Conservation (phyloP, 2,113 vertebrate genomes). For the Gopherus evgoodei region DNA sequence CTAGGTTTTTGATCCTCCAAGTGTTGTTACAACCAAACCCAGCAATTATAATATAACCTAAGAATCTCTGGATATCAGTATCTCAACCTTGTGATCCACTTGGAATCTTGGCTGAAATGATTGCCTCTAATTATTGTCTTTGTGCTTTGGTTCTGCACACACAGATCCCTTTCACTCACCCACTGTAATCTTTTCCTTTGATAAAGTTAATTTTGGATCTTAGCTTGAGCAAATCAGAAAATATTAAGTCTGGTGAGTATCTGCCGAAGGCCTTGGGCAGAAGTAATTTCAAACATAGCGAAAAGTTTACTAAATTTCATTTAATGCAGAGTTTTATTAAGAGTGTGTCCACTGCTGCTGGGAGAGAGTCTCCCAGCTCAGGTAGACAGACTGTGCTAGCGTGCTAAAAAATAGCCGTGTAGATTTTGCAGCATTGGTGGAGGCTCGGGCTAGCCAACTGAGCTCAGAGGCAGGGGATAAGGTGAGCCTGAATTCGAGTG, state of each 20-base stretch:
- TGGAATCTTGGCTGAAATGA: not conserved
- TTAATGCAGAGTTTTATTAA: not conserved
- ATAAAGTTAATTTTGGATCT: not conserved
- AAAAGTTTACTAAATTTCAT: not conserved
- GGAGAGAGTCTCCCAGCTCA: too few relatives aligned
- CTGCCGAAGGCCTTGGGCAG: not conserved
- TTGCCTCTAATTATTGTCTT: not conserved
- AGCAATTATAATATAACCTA: not conserved
- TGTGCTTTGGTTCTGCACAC: not conserved
- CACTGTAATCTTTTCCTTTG: not conserved
- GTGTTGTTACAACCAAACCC: not conserved
- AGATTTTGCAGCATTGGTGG: too few relatives aligned
- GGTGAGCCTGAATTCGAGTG: too few relatives aligned
- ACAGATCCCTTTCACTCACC: not conserved
- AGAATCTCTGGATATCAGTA: not conserved
- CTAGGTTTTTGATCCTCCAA: not conserved
- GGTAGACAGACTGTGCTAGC: too few relatives aligned
- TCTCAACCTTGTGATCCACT: not conserved
- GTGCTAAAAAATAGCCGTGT: too few relatives aligned
- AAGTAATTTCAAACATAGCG: not conserved
- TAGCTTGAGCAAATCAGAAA: not conserved
- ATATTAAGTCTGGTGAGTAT: too few relatives aligned
- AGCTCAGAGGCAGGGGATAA: too few relatives aligned
- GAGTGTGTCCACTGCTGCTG: too few relatives aligned
- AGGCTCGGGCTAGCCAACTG: too few relatives aligned